Conservation (phyloP, 2,797 vertebrate genomes). For the Momotus momota region DNA sequence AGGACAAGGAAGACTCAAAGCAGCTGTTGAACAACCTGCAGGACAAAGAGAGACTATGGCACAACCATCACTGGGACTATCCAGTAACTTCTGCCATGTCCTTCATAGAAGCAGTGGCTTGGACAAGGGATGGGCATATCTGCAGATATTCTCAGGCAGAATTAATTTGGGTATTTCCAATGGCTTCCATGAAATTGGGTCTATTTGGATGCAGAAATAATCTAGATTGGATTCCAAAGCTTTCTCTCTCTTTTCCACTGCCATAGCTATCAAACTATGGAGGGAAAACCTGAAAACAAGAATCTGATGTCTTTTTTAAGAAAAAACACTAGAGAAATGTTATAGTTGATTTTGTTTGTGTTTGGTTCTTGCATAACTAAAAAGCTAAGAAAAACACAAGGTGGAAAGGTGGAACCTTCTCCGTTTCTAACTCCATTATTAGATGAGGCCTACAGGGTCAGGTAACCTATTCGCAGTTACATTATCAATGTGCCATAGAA, state of each 20-base stretch:
- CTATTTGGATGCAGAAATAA: background rate
- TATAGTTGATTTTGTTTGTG: background rate
- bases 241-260: background rate
- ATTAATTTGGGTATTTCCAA: background rate
- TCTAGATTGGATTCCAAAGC: background rate
- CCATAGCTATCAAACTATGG: background rate
- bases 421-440: background rate
- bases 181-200: background rate
- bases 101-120: background rate
- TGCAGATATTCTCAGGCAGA: background rate
- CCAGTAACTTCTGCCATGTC: background rate
- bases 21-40: background rate
- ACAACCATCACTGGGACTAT: background rate
- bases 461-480: background rate
- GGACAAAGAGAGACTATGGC: background rate
- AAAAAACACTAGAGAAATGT: background rate
- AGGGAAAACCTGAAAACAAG: background rate
- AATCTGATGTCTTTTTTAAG: background rate
- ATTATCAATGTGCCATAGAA: fast-evolving
- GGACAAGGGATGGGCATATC: background rate
- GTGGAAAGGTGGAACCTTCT: background rate
- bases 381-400: background rate
- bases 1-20: background rate
- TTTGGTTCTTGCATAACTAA: background rate
- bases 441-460: background rate